Evolutionary conservation across 30 jellyfish, hydroid and myxozoan species (phyloP).

Genomic region (Mastigias papua): DNA sequence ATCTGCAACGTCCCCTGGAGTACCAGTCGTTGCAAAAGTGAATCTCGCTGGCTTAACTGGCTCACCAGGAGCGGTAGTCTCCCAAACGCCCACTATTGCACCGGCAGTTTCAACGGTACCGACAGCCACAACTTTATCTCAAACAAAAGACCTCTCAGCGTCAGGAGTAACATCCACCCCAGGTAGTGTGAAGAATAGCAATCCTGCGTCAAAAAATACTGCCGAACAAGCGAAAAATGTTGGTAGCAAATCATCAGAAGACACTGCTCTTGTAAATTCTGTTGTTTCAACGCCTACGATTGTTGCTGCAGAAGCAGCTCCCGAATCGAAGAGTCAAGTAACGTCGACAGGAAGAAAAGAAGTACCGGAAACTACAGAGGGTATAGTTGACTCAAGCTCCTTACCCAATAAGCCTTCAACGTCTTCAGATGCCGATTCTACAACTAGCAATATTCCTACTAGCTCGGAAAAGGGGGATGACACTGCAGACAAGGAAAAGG

Average conservation of each 20-base stretch:
- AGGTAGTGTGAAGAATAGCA: background rate
- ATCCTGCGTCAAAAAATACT: background rate
- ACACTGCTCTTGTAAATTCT: background rate
- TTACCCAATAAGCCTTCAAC: conserved; percentile 2
- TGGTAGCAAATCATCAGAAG: background rate
- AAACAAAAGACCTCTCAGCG: background rate
- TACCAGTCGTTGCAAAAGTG: conserved; percentile 41
- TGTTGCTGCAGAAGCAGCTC: background rate
- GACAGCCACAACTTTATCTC: conserved; percentile 12
- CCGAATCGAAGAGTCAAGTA: background rate
- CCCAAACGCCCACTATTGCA: conserved; percentile 5
- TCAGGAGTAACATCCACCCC: background rate
- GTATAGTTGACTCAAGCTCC: background rate
- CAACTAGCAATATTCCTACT: conserved; percentile 2
- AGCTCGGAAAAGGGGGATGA: conserved; percentile 15
- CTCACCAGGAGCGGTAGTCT: conserved; percentile 33
- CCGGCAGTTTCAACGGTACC: conserved; percentile 10
- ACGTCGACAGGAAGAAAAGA: background rate
- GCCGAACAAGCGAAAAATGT: background rate
- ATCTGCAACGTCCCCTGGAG: conserved; percentile 38
- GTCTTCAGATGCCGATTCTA: conserved; percentile 1
- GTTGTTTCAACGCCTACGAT: conserved; percentile 24
- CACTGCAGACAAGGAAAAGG: background rate
- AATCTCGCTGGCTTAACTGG: conserved; percentile 5
- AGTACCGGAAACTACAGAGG: conserved; percentile 1